Percentiles rank a stretch among this genome's conserved stretches.
phyloP scores from a whole-genome alignment of 2,113 vertebrate species.

The Dicerorhinus sumatrensis region DNA sequence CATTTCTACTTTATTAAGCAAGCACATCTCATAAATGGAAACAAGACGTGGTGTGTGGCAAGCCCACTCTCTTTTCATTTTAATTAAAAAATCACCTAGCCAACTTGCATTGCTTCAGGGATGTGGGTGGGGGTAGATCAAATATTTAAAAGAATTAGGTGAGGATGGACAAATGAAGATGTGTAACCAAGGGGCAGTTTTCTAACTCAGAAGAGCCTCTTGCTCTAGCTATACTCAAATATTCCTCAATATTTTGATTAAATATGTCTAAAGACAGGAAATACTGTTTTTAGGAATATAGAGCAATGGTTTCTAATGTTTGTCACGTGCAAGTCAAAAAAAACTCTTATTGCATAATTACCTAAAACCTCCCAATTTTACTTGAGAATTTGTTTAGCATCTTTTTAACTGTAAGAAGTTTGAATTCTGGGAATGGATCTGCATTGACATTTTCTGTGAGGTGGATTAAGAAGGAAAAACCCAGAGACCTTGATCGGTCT shows the following conservation, averaged over 20 bases:
- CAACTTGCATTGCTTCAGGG: slow-evolving; percentile 3
- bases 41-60: slow-evolving; percentile 10
- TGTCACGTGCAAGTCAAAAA: neutral
- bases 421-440: neutral
- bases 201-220: slow-evolving; percentile 32
- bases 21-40: slow-evolving; percentile 63
- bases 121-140: slow-evolving; percentile 25
- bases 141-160: slow-evolving; percentile 60
- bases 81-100: slow-evolving; percentile 55
- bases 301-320: neutral
- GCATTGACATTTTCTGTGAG: neutral
- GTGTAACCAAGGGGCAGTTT: slow-evolving; percentile 24
- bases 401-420: slow-evolving; percentile 42
- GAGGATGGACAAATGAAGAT: slow-evolving; percentile 18
- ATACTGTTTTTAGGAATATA: slow-evolving; percentile 21
- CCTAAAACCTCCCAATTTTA: neutral
- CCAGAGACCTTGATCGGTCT: neutral
- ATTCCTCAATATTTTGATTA: neutral
- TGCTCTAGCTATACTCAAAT: neutral
- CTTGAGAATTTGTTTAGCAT: slow-evolving; percentile 21
- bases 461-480: neutral
- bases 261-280: neutral
- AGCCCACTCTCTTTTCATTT: slow-evolving; percentile 28
- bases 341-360: slow-evolving; percentile 11
- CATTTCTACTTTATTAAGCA: slow-evolving; percentile 52